Evolutionary conservation across 2,888 invertebrate genomes (phyloP).

Genomic region (Cerceris rybyensis): DNA sequence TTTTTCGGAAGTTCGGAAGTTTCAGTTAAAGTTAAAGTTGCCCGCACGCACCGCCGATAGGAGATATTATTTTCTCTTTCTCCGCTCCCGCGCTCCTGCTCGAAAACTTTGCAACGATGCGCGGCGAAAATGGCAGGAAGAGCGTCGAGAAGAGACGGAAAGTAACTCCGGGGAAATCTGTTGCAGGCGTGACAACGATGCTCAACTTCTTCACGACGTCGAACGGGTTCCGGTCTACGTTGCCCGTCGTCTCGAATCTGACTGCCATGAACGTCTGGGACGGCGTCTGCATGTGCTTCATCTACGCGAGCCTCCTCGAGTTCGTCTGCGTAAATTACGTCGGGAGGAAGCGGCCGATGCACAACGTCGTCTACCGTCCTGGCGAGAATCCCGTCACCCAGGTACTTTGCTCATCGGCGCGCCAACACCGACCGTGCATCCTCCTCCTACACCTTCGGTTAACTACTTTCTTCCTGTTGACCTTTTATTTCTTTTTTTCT

Average conservation of each 20-base stretch:
- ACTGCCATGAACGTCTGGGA: slow-evolving; percentile 99
- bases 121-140: too few relatives aligned
- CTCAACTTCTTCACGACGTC: slow-evolving; percentile 99
- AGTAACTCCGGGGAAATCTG: too few relatives aligned
- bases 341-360: slow-evolving; percentile 93
- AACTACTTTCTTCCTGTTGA: background rate
- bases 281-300: slow-evolving; percentile 98
- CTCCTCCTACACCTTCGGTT: slow-evolving; percentile 5
- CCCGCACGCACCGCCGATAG: too few relatives aligned
- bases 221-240: slow-evolving; percentile 94
- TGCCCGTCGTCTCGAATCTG: slow-evolving; percentile 96
- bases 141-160: too few relatives aligned
- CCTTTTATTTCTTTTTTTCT: background rate
- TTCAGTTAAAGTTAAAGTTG: too few relatives aligned
- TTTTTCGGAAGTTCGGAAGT: too few relatives aligned
- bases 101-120: too few relatives aligned
- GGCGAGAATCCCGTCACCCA: slow-evolving; percentile 96
- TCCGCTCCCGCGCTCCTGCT: too few relatives aligned
- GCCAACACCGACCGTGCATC: background rate
- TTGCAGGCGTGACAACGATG: slow-evolving; percentile 96
- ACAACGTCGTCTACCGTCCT: slow-evolving; percentile 94
- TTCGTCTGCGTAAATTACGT: slow-evolving; percentile 98
- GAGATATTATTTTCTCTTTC: too few relatives aligned
- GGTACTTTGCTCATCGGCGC: slow-evolving; percentile 83
- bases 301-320: slow-evolving; percentile 96